phyloP scores from a whole-genome alignment of 2,113 vertebrate species.

The Dasyurus viverrinus region DNA sequence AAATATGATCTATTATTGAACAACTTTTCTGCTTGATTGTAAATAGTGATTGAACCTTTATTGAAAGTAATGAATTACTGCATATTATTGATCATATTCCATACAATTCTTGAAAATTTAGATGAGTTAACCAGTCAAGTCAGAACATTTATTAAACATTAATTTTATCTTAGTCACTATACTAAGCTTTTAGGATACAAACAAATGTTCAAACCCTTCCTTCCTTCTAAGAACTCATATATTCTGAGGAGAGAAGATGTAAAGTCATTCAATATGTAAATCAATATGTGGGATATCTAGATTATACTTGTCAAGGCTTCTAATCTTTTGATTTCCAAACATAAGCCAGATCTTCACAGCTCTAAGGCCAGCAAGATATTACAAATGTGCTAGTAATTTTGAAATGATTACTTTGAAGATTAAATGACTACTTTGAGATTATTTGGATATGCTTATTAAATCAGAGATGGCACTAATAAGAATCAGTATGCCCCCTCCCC shows the following conservation, averaged over 20 bases:
- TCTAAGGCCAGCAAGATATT: neutral
- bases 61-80: neutral
- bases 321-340: neutral
- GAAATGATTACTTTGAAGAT: neutral
- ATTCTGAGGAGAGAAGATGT: neutral
- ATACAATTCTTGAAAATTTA: neutral
- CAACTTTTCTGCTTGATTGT: neutral
- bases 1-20: neutral
- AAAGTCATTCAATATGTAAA: neutral
- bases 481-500: neutral
- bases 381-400: neutral
- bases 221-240: neutral
- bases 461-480: neutral
- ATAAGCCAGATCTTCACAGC: neutral
- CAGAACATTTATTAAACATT: neutral
- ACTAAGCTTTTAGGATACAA: neutral
- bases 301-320: neutral
- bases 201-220: neutral
- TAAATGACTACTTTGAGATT: neutral
- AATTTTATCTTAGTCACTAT: neutral
- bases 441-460: neutral
- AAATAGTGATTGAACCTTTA: neutral
- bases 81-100: neutral
- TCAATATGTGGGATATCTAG: neutral
- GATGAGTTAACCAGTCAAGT: neutral